Base-by-base conservation (phyloP, 2,888 invertebrate genomes). In the Corythucha ciliata region DNA sequence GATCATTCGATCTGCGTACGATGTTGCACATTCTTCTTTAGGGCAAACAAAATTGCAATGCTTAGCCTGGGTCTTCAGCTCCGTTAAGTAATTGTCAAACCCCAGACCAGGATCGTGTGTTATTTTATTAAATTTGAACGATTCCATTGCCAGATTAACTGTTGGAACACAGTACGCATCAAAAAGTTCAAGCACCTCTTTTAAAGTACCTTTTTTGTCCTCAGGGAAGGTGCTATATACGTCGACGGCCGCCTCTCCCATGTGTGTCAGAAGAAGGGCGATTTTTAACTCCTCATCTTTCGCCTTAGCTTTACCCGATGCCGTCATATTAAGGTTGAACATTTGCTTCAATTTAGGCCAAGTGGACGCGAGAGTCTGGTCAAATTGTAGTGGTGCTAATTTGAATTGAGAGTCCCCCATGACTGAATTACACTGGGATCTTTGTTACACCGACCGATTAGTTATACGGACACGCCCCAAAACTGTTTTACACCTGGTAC, bases 201-300 rank as follows among this genome's bases (percentile, higher is more conserved):
- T 25, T 21, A 41, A 21, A 22, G 50, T 50, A 22, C 36, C 36
- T 16, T 4, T 2, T 27, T 40, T 20, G 1, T 24, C 10, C 2
- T 2, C 20, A 24, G 21, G 25, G 1, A 41, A 41, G 14, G 37
- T 48, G 2, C n/a, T 14, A 27, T 12, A 50, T 22, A 42, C 42
- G 24, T 42, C 32, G 8, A 42, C 22, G 1, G 32, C 42, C 22
- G 5, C 18, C 4, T 50, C 41, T 18, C 33, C 50, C 41, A 42
- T 40, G 33, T 41, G 32, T 8, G 22, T 50, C 4, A 50, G 22
- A 4, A 50, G 16, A n/a, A 40, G 20, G 6, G 50, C 50, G n/a
- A 49, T 42, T 49, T 49, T 49, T n/a, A n/a, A 18, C 3, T 16
- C 21, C 41, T 49, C 49, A 4, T 49, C 41, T 29, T 41, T 49